Conservation (phyloP, 2,888 invertebrate genomes). For the Prenolepis imparis region DNA sequence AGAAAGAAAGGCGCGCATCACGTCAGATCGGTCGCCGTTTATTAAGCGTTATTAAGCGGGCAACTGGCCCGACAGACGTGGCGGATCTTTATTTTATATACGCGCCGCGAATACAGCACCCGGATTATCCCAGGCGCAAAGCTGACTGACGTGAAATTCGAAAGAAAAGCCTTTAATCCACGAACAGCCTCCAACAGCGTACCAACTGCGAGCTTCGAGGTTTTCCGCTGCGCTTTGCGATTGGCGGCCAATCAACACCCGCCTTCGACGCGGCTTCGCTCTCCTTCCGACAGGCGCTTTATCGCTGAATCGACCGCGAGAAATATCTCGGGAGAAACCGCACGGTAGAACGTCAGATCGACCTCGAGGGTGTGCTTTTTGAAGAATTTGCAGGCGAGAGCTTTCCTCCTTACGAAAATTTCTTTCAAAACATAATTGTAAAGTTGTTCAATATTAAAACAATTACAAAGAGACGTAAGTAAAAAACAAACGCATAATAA, state of each 20-base stretch:
- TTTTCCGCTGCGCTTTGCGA: constrained; percentile 68
- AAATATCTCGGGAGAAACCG: constrained; percentile 52
- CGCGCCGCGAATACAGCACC: constrained; percentile 78
- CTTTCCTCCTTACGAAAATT: neutral
- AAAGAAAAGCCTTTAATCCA: constrained; percentile 83
- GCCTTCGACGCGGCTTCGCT: constrained; percentile 47
- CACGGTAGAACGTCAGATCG: constrained; percentile 45
- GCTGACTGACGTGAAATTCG: constrained; percentile 83
- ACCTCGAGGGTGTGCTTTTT: constrained; percentile 35
- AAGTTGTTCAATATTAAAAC: neutral
- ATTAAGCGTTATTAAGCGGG: constrained; percentile 81
- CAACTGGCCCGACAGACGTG: constrained; percentile 70
- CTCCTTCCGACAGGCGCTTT: constrained; percentile 53
- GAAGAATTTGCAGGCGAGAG: constrained; percentile 27
- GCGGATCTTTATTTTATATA: constrained; percentile 81
- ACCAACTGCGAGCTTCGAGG: constrained; percentile 65
- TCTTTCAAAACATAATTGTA: constrained; percentile 25
- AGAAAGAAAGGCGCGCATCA: constrained; percentile 54
- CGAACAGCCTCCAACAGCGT: constrained; percentile 58
- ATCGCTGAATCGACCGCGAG: constrained; percentile 58
- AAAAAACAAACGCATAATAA: neutral
- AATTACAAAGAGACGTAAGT: neutral
- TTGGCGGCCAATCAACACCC: constrained; percentile 72
- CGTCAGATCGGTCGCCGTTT: constrained; percentile 75
- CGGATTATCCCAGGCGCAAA: constrained; percentile 78